phyloP scores from a whole-genome alignment of 2,888 invertebrate species.

The Cantharis flavilabris region DNA sequence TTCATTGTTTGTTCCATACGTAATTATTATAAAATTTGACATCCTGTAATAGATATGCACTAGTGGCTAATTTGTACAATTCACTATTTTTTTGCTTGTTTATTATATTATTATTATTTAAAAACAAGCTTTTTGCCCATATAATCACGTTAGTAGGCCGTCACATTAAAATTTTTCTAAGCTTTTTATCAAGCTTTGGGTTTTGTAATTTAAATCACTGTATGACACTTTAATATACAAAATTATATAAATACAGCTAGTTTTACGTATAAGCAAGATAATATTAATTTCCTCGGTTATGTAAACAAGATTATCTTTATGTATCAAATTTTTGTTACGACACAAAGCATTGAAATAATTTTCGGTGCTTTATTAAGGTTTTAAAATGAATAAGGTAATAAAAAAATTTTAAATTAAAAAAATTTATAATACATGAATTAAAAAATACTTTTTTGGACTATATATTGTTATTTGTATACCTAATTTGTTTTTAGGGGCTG shows the following conservation, averaged over 20 bases:
- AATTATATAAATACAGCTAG: not conserved
- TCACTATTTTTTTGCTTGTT: not conserved
- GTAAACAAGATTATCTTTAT: not conserved
- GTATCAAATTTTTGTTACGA: not conserved
- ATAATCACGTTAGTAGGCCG: not conserved
- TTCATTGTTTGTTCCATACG: not conserved
- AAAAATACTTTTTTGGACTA: not conserved
- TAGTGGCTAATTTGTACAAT: not conserved
- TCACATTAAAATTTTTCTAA: not conserved
- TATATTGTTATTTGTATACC: slow-evolving; percentile 16
- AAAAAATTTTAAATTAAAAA: not conserved
- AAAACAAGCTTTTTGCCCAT: not conserved
- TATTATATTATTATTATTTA: not conserved
- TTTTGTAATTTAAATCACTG: not conserved
- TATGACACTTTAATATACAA: not conserved
- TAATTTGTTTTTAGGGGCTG: slow-evolving; percentile 56
- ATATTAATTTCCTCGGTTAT: not conserved
- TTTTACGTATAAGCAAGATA: slow-evolving; percentile 4
- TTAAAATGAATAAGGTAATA: slow-evolving; percentile 3
- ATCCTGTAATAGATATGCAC: not conserved
- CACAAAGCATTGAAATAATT: not conserved
- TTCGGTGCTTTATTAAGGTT: not conserved
- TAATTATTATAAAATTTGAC: not conserved
- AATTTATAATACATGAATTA: not conserved
- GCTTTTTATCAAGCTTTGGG: not conserved